These are phyloP conservation scores for Novumbra hubbsi DNA, from an alignment of 2,797 vertebrate species.

Conservation along the genomic window DNA sequence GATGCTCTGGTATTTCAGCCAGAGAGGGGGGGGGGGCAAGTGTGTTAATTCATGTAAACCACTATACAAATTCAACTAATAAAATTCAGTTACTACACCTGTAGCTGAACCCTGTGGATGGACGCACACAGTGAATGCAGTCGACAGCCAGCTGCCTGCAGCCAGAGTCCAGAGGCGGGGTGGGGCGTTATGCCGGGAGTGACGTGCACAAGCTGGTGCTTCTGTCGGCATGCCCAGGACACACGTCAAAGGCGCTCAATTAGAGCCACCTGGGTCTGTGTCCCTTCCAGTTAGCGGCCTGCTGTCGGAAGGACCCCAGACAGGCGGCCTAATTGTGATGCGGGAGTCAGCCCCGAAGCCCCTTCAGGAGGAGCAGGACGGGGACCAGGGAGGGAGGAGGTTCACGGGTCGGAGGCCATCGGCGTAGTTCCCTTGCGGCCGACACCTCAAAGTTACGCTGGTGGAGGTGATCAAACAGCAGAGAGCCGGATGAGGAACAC, in stretches of 20 bases:
- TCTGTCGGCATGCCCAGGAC: background rate
- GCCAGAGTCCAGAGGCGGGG: background rate
- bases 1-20: background rate
- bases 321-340: background rate
- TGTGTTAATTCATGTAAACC: background rate
- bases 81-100: background rate
- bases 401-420: background rate
- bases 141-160: background rate
- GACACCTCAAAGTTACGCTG: background rate
- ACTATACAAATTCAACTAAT: background rate
- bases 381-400: background rate
- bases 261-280: background rate
- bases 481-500: too few relatives aligned
- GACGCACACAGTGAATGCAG: background rate
- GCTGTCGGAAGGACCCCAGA: background rate
- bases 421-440: background rate
- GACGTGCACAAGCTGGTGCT: background rate
- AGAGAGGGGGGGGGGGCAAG: background rate
- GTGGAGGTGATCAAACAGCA: too few relatives aligned
- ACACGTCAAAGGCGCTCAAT: background rate
- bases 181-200: background rate
- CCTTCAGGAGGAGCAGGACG: background rate
- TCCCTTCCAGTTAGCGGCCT: slow-evolving; percentile 1
- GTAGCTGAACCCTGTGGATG: background rate
- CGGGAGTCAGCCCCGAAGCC: background rate